These are phyloP conservation scores for Drosophila eugracilis DNA, from an alignment of 1,140 invertebrate genomes.

Conservation along the genomic window DNA sequence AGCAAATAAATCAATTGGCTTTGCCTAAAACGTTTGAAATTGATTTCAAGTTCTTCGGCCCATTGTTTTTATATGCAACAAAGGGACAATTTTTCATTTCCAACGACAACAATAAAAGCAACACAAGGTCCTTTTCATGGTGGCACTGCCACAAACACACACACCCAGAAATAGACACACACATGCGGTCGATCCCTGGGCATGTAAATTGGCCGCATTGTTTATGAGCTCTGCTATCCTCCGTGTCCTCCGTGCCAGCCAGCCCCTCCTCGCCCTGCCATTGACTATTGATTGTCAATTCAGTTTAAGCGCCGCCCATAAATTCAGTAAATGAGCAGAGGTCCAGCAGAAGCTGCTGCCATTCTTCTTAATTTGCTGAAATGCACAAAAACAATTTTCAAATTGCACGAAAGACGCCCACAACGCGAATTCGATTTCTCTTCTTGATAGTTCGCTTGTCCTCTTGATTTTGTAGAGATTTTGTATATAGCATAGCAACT, in stretches of 20 bases:
- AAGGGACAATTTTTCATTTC: conserved; percentile 80
- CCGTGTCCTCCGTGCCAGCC: conserved; percentile 8
- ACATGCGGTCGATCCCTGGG: conserved; percentile 56
- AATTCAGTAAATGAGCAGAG: conserved; percentile 72
- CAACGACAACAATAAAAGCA: conserved; percentile 65
- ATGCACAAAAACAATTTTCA: conserved; percentile 51
- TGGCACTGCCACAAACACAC: conserved; percentile 25
- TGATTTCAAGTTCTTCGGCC: conserved; percentile 79
- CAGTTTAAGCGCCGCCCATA: conserved; percentile 76
- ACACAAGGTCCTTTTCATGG: conserved; percentile 54
- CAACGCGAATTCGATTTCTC: conserved; percentile 1
- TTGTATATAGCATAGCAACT: too few relatives aligned
- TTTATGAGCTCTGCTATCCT: conserved; percentile 62
- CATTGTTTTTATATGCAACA: conserved; percentile 83
- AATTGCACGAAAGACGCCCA: conserved; percentile 39
- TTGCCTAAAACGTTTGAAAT: conserved; percentile 81
- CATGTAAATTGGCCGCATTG: conserved; percentile 81
- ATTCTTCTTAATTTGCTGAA: conserved; percentile 61
- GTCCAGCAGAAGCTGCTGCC: conserved; percentile 35
- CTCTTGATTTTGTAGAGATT: neutral
- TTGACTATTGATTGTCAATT: conserved; percentile 78
- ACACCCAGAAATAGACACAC: conserved; percentile 26
- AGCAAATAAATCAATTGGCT: conserved; percentile 80
- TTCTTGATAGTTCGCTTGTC: neutral
- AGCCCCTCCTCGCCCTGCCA: conserved; percentile 9